A percentile compares a stretch with the other conserved stretches of the same genome.
These are phyloP conservation scores for Julus scandinavius DNA, from an alignment of 2,888 invertebrate genomes.

Conservation along the genomic window DNA sequence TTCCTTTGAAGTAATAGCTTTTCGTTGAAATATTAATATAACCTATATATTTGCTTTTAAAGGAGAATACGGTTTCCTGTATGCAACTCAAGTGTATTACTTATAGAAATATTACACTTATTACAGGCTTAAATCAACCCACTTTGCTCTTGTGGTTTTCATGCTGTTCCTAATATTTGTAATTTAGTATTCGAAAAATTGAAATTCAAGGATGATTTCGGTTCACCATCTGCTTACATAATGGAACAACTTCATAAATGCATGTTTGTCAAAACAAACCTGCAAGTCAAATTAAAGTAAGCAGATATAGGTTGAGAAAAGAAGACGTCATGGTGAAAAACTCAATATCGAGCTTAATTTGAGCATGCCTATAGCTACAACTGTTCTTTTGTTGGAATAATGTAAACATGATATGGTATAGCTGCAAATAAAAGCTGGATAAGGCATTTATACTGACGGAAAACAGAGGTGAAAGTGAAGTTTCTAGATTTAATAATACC, in stretches of 20 bases:
- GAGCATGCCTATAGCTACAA: neutral
- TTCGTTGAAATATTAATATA: neutral
- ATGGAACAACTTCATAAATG: neutral
- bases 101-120: conserved; percentile 4
- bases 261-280: neutral
- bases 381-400: neutral
- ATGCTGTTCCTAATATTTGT: neutral
- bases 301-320: neutral
- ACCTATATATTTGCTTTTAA: neutral
- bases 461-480: no score
- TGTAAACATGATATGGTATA: neutral
- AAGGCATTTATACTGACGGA: neutral
- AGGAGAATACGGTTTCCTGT: neutral
- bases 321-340: neutral
- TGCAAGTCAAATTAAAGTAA: neutral
- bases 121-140: neutral
- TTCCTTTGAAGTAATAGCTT: neutral
- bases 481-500: no score
- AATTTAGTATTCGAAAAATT: neutral
- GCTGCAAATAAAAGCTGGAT: neutral
- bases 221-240: neutral
- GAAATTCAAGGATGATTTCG: neutral
- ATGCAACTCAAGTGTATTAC: neutral
- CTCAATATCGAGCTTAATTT: neutral
- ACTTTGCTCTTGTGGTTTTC: neutral